These are phyloP conservation scores for Heterohyrax brucei DNA, from an alignment of 2,797 vertebrate species.

Conservation along the genomic window DNA sequence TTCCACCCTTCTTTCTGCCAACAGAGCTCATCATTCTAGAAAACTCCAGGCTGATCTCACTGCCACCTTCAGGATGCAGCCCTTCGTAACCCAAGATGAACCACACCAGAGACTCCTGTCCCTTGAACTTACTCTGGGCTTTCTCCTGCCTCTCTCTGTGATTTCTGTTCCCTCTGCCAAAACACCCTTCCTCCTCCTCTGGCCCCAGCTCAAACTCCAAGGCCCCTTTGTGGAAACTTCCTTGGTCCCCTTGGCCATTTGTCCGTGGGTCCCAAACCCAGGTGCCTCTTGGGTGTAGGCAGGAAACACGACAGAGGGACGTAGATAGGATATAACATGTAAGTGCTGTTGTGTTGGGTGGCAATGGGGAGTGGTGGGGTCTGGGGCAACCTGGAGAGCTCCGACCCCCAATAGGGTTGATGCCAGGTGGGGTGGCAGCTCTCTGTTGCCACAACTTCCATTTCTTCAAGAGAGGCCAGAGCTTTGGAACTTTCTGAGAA, in stretches of 20 bases:
- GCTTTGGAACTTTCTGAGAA: not conserved
- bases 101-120: accelerated
- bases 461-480: not conserved
- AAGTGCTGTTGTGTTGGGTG: accelerated
- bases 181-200: not conserved
- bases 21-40: not conserved
- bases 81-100: not conserved
- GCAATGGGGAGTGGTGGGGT: not conserved
- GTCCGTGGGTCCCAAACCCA: accelerated
- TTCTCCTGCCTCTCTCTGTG: not conserved
- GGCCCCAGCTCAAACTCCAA: accelerated
- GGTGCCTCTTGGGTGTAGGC: not conserved
- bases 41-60: not conserved
- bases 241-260: accelerated
- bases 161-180: not conserved
- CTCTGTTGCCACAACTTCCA: too few species aligned
- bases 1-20: not conserved
- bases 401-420: not conserved
- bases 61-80: accelerated
- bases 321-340: accelerated
- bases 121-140: not conserved
- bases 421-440: accelerated
- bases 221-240: not conserved
- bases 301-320: accelerated
- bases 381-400: accelerated